phyloP scores from a whole-genome alignment of 2,888 invertebrate species.

The Epinotia demarniana region DNA sequence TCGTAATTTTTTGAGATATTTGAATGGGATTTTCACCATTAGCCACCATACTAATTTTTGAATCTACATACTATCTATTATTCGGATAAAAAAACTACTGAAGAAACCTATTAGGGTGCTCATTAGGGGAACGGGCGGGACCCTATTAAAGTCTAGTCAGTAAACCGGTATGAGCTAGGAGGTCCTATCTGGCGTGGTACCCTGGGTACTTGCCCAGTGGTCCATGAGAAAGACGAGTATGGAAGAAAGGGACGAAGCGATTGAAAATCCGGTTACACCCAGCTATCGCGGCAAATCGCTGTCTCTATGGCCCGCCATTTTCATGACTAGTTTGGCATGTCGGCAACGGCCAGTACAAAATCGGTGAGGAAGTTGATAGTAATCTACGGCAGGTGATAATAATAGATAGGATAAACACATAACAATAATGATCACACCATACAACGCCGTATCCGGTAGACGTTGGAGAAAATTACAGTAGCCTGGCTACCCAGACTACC shows the following conservation, averaged over 20 bases:
- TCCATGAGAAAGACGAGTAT: background rate
- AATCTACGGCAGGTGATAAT: slow-evolving; percentile 31
- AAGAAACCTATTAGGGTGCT: too few species aligned
- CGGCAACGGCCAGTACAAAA: slow-evolving; percentile 19
- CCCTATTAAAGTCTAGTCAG: too few species aligned
- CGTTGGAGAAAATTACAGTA: background rate
- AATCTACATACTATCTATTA: too few species aligned
- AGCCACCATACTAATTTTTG: too few species aligned
- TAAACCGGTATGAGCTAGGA: too few species aligned
- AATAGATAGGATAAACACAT: slow-evolving; percentile 35
- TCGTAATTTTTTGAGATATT: too few species aligned
- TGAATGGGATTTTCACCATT: too few species aligned
- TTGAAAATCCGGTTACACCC: background rate
- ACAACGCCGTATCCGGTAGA: background rate
- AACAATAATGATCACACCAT: slow-evolving; percentile 20
- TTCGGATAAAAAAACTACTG: too few species aligned
- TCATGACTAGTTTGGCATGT: slow-evolving; percentile 4
- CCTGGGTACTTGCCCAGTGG: too few species aligned
- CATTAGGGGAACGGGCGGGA: too few species aligned
- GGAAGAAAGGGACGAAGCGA: background rate
- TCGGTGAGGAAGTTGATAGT: slow-evolving; percentile 40
- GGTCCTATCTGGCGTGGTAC: too few species aligned
- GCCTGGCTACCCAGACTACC: background rate
- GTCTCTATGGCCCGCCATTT: slow-evolving; percentile 1
- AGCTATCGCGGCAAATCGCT: slow-evolving; percentile 13